Evolutionary conservation across 2,797 vertebrate species (phyloP).

Genomic region (Poecilia picta): DNA sequence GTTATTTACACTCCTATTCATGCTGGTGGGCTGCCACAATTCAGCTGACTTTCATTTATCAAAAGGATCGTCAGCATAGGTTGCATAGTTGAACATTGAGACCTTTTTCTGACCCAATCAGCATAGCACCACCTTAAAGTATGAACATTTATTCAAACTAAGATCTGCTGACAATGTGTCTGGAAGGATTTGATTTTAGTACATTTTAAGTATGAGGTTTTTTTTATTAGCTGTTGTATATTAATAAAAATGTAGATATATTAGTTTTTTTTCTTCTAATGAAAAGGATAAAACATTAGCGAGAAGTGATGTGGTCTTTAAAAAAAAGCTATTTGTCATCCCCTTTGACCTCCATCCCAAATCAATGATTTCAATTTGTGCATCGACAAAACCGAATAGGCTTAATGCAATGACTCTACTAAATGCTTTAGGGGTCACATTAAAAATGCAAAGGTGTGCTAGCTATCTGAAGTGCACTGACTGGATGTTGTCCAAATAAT

Average conservation of each 20-base stretch:
- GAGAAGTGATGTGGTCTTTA: conserved; percentile 41
- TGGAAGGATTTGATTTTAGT: conserved; percentile 38
- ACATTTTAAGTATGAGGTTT: not conserved
- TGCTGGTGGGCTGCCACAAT: conserved; percentile 79
- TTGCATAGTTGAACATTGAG: conserved; percentile 73
- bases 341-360: conserved; percentile 66
- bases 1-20: conserved; percentile 72
- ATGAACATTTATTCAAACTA: conserved; percentile 74
- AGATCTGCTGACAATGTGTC: conserved; percentile 53
- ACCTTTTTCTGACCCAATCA: conserved; percentile 80
- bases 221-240: conserved; percentile 1
- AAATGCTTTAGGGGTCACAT: conserved; percentile 60
- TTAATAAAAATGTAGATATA: not conserved
- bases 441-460: conserved; percentile 59
- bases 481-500: conserved; percentile 74
- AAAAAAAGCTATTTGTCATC: conserved; percentile 55
- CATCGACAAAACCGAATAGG: conserved; percentile 52
- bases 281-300: conserved; percentile 43
- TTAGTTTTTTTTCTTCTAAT: conserved; percentile 36
- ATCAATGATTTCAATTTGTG: conserved; percentile 73
- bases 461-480: conserved; percentile 44
- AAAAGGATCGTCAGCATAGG: conserved; percentile 63
- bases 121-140: conserved; percentile 69
- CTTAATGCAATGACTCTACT: conserved; percentile 57
- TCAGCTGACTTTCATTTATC: conserved; percentile 86